Evolutionary conservation across 2,797 vertebrate species (phyloP).

Genomic region (Pseudopleuronectes americanus): DNA sequence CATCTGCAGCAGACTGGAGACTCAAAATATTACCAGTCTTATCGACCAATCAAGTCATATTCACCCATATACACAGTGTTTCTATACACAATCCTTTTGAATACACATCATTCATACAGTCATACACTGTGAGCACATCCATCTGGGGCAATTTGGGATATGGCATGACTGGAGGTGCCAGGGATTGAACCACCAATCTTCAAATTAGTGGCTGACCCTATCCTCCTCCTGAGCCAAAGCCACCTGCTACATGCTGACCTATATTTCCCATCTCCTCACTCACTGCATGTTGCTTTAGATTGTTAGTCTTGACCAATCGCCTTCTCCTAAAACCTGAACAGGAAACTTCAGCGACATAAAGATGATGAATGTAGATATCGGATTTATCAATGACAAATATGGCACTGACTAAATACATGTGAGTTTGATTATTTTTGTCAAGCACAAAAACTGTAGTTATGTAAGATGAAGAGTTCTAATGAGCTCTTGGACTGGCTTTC

Average conservation of each 20-base stretch:
- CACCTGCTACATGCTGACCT: too few species aligned
- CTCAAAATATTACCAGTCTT: too few species aligned
- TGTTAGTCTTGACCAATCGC: background rate
- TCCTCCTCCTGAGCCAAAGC: too few species aligned
- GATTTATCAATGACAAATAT: too few species aligned
- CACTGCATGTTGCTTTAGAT: background rate
- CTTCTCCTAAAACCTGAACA: background rate
- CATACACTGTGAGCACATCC: background rate
- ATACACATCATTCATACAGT: background rate
- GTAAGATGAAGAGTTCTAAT: background rate
- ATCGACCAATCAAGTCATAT: background rate
- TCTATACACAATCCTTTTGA: too few species aligned
- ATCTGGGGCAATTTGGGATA: too few species aligned
- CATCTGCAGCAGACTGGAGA: too few species aligned
- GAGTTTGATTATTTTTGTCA: background rate
- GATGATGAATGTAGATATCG: background rate
- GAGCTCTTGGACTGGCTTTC: slow-evolving; percentile 32
- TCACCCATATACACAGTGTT: background rate
- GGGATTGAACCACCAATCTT: too few species aligned
- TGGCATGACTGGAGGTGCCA: too few species aligned
- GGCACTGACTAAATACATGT: background rate
- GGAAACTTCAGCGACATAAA: background rate
- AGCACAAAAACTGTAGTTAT: background rate
- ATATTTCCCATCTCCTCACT: background rate
- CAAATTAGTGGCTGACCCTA: too few species aligned